Conservation (phyloP, 2,113 vertebrate species). For the Aspiorhynchus laticeps region DNA sequence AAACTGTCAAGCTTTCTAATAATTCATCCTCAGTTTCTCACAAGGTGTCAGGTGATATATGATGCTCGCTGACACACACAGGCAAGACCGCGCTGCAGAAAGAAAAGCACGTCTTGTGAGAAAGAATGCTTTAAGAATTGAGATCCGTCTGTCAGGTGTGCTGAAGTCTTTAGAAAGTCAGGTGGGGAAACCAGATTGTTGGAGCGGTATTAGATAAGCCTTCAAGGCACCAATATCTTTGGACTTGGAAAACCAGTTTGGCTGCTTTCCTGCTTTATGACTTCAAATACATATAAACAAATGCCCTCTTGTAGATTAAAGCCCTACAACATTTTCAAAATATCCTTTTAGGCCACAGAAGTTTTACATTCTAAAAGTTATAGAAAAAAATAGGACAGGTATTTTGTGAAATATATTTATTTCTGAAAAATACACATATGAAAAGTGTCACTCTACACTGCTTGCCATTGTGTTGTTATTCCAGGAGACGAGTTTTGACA, state of each 20-base stretch:
- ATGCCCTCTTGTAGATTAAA: not conserved
- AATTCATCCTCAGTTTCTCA: not conserved
- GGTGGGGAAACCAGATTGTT: constrained; percentile 7
- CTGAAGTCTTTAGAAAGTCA: not conserved
- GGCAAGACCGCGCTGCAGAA: not conserved
- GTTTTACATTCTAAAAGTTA: not conserved
- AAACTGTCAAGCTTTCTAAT: not conserved
- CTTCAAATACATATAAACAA: not conserved
- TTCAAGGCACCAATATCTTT: not conserved
- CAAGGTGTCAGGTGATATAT: not conserved
- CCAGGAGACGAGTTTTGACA: not conserved
- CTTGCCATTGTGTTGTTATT: not conserved
- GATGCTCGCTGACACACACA: not conserved
- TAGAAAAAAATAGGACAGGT: not conserved
- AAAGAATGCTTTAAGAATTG: not conserved
- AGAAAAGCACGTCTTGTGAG: not conserved
- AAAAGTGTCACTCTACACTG: not conserved
- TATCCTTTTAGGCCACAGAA: not conserved
- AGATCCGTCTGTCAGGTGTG: not conserved
- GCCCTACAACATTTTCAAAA: not conserved
- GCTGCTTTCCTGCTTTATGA: too few relatives aligned
- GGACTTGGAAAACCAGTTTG: constrained; percentile 14
- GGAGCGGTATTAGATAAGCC: not conserved
- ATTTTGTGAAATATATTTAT: not conserved
- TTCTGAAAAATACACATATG: not conserved